Conservation (phyloP, 2,113 vertebrate genomes). For the Prietella phreatophila region DNA sequence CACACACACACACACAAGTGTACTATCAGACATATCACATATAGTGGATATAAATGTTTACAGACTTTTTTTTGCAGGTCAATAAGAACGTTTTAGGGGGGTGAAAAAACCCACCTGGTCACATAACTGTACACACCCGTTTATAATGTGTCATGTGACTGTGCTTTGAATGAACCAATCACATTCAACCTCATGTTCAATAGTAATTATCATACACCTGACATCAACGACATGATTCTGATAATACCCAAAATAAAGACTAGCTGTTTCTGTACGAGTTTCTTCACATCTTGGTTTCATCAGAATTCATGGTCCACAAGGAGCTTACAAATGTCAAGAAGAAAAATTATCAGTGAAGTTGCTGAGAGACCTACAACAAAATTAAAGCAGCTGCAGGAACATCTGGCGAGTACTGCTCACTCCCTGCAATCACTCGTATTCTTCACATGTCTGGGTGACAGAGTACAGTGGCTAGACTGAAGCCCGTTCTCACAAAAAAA, state of each 20-base stretch:
- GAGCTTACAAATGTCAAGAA: neutral
- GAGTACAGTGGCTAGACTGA: too few relatives aligned
- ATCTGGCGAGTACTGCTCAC: neutral
- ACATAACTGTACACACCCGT: neutral
- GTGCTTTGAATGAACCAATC: too few relatives aligned
- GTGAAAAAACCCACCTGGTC: neutral
- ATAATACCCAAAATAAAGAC: too few relatives aligned
- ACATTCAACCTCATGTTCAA: neutral
- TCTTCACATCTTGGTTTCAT: too few relatives aligned
- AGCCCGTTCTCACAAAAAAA: too few relatives aligned
- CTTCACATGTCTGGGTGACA: neutral
- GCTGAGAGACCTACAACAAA: neutral
- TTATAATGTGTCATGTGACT: neutral
- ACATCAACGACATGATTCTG: too few relatives aligned
- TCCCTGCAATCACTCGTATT: too few relatives aligned
- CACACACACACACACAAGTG: neutral
- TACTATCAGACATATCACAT: neutral
- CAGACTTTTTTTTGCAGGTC: too few relatives aligned
- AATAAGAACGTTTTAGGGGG: neutral
- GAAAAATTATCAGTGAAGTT: too few relatives aligned
- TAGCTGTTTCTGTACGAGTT: too few relatives aligned
- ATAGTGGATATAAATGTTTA: neutral
- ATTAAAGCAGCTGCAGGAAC: neutral
- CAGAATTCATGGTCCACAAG: too few relatives aligned
- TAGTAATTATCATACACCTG: too few relatives aligned